Evolutionary conservation across 2,113 vertebrate species (phyloP), one percentile per base, ranked within the genome.

Genomic region (Vanacampus margaritifer): DNA sequence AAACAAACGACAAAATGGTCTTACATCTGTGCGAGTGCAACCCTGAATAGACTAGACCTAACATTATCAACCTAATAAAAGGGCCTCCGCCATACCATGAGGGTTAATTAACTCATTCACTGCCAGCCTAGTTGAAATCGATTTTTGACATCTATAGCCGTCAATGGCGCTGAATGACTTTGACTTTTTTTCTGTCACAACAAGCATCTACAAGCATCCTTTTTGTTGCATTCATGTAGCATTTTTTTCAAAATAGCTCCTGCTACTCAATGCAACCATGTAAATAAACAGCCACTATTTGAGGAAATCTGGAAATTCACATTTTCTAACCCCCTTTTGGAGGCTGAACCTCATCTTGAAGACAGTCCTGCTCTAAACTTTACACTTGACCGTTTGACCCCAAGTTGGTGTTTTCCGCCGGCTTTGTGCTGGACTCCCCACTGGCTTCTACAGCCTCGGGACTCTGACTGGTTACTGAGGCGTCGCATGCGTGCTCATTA

Each of bases 401-500:
- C 32, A 16, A 60, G 12, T 45, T 24, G 7, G 14, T 12, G 36
- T 65, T 82, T 69, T 76, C 61, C 26, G 37, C 57, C 2, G 53
- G 35, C 48, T 51, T 64, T 51, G 53, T 16, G 45, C 19, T 57
- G 26, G 74, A 71, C 58, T 85, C 76, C 50, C 39, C n/a, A 19
- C 58, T 16, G 36, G 0, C 23, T 48, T 66, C 82, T 68, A 24
- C 53, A 57, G 67, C 58, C 48, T 79, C 65, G 0, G 64, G 64
- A 62, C 48, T 77, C 41, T 76, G 76, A 71, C 73, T 63, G 58
- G 64, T 73, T 61, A 82, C 53, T 1, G 82, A 81, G 50, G 72
- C 69, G 61, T 60, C 67, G 32, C n/a, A 28, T 36, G 81, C 76
- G 56, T 86, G 87, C 74, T 91, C 84, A 71, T 84, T 79, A 79